phyloP scores from a whole-genome alignment of 2,113 vertebrate species.

The Poeciliopsis prolifica region DNA sequence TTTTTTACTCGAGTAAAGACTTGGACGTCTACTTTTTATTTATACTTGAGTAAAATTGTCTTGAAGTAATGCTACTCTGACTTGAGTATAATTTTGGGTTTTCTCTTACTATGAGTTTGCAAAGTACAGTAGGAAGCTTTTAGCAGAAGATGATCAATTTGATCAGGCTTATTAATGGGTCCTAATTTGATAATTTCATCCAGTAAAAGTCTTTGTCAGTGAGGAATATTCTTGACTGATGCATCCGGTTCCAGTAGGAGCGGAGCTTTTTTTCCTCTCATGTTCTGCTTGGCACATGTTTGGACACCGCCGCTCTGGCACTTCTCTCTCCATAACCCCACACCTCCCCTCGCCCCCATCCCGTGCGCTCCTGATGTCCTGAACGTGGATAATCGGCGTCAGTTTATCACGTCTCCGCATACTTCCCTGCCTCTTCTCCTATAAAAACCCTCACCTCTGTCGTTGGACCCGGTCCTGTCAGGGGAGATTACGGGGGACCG shows the following conservation, averaged over 20 bases:
- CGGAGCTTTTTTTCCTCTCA: slow-evolving; percentile 24
- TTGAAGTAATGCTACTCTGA: no score
- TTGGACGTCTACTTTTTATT: no score
- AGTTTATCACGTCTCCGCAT: slow-evolving; percentile 98
- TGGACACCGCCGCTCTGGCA: slow-evolving; percentile 49
- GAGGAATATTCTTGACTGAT: not conserved
- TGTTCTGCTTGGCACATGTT: slow-evolving; percentile 46
- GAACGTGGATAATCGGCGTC: slow-evolving; percentile 98
- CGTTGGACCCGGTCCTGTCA: slow-evolving; percentile 95
- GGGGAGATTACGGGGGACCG: slow-evolving; percentile 98
- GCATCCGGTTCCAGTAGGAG: slow-evolving; percentile 10
- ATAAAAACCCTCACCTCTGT: slow-evolving; percentile 86
- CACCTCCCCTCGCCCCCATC: slow-evolving; percentile 1
- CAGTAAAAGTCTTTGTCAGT: not conserved
- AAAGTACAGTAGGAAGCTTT: not conserved
- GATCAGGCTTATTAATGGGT: not conserved
- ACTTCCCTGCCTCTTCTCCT: slow-evolving; percentile 92
- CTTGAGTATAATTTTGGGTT: no score
- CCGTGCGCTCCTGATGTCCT: slow-evolving; percentile 89
- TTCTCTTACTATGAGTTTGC: not conserved
- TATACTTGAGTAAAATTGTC: no score
- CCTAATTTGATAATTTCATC: slow-evolving; percentile 8
- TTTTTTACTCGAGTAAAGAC: no score
- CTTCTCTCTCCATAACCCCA: slow-evolving; percentile 30
- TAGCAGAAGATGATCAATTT: no score